Conservation (phyloP, 2,113 vertebrate genomes). For the Strix uralensis region DNA sequence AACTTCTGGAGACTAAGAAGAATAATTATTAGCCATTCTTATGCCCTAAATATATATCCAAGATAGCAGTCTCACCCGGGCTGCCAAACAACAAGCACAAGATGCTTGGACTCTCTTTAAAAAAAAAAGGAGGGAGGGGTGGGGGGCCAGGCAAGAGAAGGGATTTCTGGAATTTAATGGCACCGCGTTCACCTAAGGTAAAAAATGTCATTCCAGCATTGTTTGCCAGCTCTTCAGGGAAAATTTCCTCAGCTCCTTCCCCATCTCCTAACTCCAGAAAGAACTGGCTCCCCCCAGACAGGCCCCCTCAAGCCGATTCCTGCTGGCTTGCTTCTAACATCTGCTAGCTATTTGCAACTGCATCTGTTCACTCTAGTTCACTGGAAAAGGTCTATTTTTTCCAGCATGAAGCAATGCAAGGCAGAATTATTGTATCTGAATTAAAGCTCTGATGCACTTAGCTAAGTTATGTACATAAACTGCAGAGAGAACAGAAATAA, state of each 20-base stretch:
- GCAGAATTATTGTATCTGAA: background rate
- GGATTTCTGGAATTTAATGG: background rate
- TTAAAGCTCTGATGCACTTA: background rate
- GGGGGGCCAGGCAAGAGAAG: background rate
- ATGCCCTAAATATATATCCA: background rate
- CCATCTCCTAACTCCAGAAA: background rate
- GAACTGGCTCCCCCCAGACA: background rate
- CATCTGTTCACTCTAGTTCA: background rate
- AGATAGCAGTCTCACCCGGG: background rate
- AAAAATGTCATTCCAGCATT: background rate
- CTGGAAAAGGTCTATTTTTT: background rate
- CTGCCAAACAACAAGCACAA: background rate
- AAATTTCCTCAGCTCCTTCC: background rate
- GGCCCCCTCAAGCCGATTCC: background rate
- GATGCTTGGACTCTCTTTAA: background rate
- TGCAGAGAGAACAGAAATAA: background rate
- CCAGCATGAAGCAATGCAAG: background rate
- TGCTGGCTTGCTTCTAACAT: background rate
- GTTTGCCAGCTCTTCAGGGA: background rate
- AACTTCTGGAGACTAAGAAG: background rate
- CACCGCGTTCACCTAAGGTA: background rate
- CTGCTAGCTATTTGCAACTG: background rate
- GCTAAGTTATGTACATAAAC: background rate
- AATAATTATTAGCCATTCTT: background rate
- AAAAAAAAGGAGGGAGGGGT: rapidly evolving